A percentile compares a stretch with the other conserved stretches of the same genome.
Conservation (phyloP, 2,113 vertebrate species). For the Heterotilapia buettikoferi region DNA sequence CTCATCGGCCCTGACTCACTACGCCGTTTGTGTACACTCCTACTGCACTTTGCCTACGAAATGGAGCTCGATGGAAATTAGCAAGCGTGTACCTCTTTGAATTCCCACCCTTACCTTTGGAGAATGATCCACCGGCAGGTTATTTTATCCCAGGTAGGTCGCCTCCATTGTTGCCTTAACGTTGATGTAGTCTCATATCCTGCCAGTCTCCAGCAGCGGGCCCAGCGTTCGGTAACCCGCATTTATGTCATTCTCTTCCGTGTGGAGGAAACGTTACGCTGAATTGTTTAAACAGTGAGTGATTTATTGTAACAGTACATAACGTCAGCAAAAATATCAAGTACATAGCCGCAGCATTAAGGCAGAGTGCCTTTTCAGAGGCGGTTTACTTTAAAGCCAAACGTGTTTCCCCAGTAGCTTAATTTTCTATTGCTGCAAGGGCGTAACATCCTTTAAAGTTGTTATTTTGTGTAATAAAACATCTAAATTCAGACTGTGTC, state of each 20-base stretch:
- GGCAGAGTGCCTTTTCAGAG: background rate
- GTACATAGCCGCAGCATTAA: background rate
- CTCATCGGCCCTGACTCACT: background rate
- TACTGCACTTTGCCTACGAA: background rate
- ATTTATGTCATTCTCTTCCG: background rate
- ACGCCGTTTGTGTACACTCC: slow-evolving; percentile 1
- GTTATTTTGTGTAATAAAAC: background rate
- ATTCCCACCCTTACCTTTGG: background rate
- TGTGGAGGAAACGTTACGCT: background rate
- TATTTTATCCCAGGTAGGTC: slow-evolving; percentile 67
- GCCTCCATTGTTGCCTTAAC: slow-evolving; percentile 37
- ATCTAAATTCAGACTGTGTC: background rate
- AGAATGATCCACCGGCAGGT: slow-evolving; percentile 73
- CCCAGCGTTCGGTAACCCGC: background rate
- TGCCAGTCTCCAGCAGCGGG: slow-evolving; percentile 12
- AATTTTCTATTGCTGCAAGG: background rate
- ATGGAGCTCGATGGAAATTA: slow-evolving; percentile 41
- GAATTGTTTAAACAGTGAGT: background rate
- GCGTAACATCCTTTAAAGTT: background rate
- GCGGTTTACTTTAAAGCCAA: background rate
- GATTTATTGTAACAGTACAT: background rate
- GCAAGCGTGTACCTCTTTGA: background rate
- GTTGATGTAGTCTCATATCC: background rate
- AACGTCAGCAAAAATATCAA: background rate
- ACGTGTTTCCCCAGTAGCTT: background rate